A percentile compares a stretch with the other conserved stretches of the same genome.
Evolutionary conservation across 2,113 vertebrate genomes (phyloP).

Genomic region (Phaetusa simplex): DNA sequence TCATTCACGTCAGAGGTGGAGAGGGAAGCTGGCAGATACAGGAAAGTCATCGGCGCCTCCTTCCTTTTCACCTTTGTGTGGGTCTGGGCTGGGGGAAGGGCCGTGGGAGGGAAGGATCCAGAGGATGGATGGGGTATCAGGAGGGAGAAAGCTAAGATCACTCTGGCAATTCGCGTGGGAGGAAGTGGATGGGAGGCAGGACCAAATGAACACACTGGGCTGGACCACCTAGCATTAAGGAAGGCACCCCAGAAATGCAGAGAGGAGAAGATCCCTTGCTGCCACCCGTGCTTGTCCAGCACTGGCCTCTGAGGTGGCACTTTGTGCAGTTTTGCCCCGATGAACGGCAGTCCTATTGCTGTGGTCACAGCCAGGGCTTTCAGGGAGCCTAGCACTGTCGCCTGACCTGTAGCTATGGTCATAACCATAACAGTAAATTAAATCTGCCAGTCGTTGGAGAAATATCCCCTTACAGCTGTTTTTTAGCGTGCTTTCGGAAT

Average conservation of each 20-base stretch:
- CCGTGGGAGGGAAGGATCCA: not conserved
- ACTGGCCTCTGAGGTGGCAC: not conserved
- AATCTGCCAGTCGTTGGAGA: not conserved
- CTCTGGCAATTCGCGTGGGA: not conserved
- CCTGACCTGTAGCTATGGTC: not conserved
- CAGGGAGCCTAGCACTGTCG: not conserved
- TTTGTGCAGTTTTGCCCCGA: not conserved
- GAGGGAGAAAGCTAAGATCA: not conserved
- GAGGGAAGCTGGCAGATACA: conserved; percentile 64
- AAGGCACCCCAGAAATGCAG: not conserved
- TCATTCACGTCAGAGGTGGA: conserved; percentile 67
- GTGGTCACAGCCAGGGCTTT: not conserved
- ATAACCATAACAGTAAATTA: not conserved
- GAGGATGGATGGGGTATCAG: not conserved
- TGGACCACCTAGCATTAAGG: not conserved
- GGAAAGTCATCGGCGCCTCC: conserved; percentile 22
- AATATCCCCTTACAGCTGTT: not conserved
- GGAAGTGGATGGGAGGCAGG: not conserved
- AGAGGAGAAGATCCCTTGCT: not conserved
- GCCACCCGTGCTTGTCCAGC: not conserved
- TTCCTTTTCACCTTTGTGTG: conserved; percentile 67
- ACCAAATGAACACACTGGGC: accelerated
- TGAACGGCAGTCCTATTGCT: not conserved
- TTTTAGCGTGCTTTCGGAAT: not conserved
- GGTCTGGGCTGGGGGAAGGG: conserved; percentile 18